Percentiles rank a stretch among this genome's conserved stretches.
phyloP scores from a whole-genome alignment of 2,797 vertebrate genomes.

The Takifugu ocellatus region DNA sequence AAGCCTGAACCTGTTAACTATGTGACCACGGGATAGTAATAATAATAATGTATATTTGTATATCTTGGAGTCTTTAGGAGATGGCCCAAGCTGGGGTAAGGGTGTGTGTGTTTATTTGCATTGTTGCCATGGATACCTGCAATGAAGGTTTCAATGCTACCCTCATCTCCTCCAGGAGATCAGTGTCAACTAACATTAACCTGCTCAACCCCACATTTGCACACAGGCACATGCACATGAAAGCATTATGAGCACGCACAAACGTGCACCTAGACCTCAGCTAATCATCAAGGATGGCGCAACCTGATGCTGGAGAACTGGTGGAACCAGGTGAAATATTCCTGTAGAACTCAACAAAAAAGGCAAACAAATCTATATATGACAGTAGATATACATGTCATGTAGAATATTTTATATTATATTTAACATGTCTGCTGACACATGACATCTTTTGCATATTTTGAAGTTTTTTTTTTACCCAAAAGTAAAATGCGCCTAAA shows the following conservation, averaged over 20 bases:
- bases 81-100: too few species aligned
- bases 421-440: constrained; percentile 26
- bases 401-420: constrained; percentile 6
- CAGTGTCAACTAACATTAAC: constrained; percentile 77
- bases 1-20: constrained; percentile 69
- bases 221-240: constrained; percentile 41
- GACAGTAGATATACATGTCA: constrained; percentile 24
- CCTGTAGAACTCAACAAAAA: constrained; percentile 30
- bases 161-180: constrained; percentile 75
- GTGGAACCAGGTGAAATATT: constrained; percentile 33
- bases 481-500: constrained; percentile 5
- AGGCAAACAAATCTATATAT: constrained; percentile 21
- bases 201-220: constrained; percentile 63
- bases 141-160: constrained; percentile 61
- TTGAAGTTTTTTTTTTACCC: constrained; percentile 9
- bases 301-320: constrained; percentile 7
- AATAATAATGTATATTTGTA: constrained; percentile 77
- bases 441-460: constrained; percentile 7
- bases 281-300: constrained; percentile 9
- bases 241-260: constrained; percentile 39
- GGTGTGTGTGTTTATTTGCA: background rate
- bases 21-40: constrained; percentile 68
- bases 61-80: constrained; percentile 60
- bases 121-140: constrained; percentile 78
- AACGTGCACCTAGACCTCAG: constrained; percentile 43